These are phyloP conservation scores for Grammomys dolichurus DNA, from an alignment of 2,113 vertebrate genomes.

Conservation along the genomic window DNA sequence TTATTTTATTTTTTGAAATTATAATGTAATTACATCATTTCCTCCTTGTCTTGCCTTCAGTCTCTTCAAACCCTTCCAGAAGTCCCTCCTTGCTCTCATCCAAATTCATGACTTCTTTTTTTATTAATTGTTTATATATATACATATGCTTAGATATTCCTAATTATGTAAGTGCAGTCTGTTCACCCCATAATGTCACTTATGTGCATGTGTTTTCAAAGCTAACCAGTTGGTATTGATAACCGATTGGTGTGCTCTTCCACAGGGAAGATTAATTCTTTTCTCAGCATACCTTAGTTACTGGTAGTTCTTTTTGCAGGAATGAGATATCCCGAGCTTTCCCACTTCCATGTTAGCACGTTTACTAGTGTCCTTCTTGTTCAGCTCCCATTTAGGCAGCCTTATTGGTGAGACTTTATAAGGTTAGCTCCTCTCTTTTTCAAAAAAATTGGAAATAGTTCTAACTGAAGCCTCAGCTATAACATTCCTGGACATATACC, in stretches of 20 bases:
- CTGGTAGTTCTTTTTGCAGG: neutral
- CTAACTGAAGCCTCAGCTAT: too few species aligned
- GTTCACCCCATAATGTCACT: neutral
- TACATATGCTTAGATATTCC: neutral
- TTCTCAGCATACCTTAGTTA: neutral
- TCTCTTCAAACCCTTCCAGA: neutral
- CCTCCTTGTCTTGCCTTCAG: neutral
- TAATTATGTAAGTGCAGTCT: neutral
- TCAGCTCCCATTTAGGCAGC: neutral
- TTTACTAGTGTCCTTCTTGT: neutral
- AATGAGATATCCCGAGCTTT: neutral
- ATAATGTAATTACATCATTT: neutral
- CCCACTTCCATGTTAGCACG: neutral
- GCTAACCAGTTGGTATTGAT: neutral
- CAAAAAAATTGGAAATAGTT: too few species aligned
- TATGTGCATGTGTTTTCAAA: neutral
- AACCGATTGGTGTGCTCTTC: neutral
- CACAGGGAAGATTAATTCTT: neutral
- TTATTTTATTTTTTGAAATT: neutral
- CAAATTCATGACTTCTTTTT: neutral
- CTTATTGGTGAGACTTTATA: neutral
- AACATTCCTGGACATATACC: too few species aligned
- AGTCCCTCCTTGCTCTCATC: neutral
- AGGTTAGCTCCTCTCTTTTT: neutral
- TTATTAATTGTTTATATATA: neutral